These are phyloP conservation scores for Cephus spinipes DNA, from an alignment of 2,888 invertebrate species.

Conservation along the genomic window DNA sequence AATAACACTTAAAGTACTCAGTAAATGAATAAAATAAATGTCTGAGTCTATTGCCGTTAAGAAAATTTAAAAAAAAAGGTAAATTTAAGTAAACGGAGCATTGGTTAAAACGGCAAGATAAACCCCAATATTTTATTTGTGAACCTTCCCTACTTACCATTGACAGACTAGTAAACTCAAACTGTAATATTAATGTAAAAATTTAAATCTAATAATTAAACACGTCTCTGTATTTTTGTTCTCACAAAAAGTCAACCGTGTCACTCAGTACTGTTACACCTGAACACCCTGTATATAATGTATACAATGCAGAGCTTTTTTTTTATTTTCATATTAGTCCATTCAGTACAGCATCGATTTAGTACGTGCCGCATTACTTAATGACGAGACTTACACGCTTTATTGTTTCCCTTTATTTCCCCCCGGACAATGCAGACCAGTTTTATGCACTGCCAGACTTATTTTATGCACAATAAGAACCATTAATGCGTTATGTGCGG, in stretches of 20 bases:
- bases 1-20: too few relatives aligned
- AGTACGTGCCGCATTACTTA: neutral
- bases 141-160: neutral
- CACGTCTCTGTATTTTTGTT: neutral
- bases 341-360: neutral
- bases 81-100: too few relatives aligned
- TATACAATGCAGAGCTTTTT: neutral
- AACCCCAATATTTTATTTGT: neutral
- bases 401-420: neutral
- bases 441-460: neutral
- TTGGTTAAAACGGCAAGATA: too few relatives aligned
- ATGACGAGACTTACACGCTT: neutral
- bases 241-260: neutral
- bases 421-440: neutral
- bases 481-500: neutral
- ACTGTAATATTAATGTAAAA: neutral
- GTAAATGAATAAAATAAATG: too few relatives aligned
- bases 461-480: neutral
- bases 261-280: neutral
- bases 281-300: neutral
- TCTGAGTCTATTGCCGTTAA: too few relatives aligned
- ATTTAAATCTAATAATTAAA: neutral
- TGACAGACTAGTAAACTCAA: neutral
- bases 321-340: neutral
- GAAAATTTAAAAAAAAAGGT: too few relatives aligned